Percentiles rank a stretch among this genome's conserved stretches.
phyloP scores from a whole-genome alignment of 2,797 vertebrate species.

The Nyctalus aviator region DNA sequence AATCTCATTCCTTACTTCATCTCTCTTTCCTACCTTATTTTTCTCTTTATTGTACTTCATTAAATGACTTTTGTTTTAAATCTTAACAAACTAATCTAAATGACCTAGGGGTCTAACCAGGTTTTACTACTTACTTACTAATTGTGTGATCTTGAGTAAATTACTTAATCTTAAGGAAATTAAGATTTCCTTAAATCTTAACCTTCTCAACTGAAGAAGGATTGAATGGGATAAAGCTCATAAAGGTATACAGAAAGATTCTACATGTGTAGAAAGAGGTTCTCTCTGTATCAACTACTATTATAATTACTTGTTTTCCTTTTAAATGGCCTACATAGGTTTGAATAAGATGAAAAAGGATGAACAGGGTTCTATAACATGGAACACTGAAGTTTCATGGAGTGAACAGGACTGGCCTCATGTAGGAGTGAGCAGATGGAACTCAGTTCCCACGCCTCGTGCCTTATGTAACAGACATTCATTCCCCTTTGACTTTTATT shows the following conservation, averaged over 20 bases:
- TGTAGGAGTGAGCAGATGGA: background rate
- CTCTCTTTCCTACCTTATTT: background rate
- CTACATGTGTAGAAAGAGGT: background rate
- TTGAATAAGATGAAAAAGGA: background rate
- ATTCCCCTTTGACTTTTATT: background rate
- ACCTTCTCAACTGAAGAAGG: background rate
- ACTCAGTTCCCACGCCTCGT: fast-evolving
- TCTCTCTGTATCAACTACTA: background rate
- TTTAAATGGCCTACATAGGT: background rate
- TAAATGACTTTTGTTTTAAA: background rate
- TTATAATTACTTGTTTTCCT: background rate
- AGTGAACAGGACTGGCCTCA: background rate
- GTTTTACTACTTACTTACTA: background rate
- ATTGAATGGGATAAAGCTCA: background rate
- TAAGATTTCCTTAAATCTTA: conserved; percentile 10
- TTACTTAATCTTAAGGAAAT: background rate
- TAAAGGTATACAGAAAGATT: background rate
- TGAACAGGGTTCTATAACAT: background rate
- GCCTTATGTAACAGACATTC: background rate
- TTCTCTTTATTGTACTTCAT: conserved; percentile 9
- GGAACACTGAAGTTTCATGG: background rate
- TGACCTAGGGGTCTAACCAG: background rate
- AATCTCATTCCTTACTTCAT: background rate
- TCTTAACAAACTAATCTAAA: background rate
- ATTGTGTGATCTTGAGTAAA: background rate